phyloP scores from a whole-genome alignment of 2,797 vertebrate species.

The Bovichtus diacanthus region DNA sequence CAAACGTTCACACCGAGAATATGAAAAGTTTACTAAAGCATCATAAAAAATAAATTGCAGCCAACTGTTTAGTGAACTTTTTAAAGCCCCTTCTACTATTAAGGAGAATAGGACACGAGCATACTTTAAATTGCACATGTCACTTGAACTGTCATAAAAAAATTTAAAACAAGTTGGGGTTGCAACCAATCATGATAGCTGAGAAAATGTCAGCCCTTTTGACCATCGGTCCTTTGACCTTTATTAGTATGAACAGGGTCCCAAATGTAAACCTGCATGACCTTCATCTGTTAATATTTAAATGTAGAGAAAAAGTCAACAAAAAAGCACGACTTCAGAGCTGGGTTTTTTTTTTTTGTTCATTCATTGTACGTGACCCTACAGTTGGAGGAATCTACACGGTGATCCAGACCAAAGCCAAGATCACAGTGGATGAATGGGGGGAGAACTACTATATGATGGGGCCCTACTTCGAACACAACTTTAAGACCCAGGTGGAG shows the following conservation, averaged over 20 bases:
- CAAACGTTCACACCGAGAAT: background rate
- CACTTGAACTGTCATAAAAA: background rate
- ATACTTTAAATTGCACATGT: no score
- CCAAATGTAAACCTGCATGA: background rate
- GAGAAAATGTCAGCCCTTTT: background rate
- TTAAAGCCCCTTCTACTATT: no score
- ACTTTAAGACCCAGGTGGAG: conserved; percentile 96
- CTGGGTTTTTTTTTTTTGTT: no score
- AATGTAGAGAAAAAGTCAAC: background rate
- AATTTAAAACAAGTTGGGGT: background rate
- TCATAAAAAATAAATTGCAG: background rate
- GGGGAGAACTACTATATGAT: conserved; percentile 95
- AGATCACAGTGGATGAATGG: conserved; percentile 94
- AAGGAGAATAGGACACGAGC: no score
- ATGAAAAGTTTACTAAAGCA: background rate
- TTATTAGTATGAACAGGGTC: background rate
- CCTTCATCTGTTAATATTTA: background rate
- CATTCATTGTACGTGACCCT: conserved; percentile 2
- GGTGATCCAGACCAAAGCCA: conserved; percentile 98
- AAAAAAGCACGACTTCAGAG: background rate
- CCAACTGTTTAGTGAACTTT: background rate
- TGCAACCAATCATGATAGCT: background rate
- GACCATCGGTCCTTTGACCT: background rate
- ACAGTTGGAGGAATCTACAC: conserved; percentile 98
- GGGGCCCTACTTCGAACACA: conserved; percentile 95